These are phyloP conservation scores for Mesembrinibis cayennensis DNA, from an alignment of 2,113 vertebrate species.

Conservation along the genomic window DNA sequence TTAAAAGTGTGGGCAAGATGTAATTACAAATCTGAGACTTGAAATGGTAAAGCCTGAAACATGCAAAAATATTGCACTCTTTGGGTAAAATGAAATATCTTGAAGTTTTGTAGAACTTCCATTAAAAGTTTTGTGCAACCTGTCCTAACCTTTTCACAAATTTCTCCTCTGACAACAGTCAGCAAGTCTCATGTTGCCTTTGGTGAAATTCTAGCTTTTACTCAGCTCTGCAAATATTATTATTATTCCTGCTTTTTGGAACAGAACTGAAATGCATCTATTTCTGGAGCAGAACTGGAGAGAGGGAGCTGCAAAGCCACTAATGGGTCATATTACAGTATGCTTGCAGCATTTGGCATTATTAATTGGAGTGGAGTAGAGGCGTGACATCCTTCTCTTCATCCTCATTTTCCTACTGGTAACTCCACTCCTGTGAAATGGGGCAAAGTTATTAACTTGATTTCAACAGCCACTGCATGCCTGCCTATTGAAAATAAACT, in stretches of 20 bases:
- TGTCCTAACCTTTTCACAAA: neutral
- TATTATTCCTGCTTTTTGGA: neutral
- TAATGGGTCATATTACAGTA: slow-evolving; percentile 16
- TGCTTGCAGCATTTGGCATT: neutral
- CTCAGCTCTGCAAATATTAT: neutral
- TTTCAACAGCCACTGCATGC: neutral
- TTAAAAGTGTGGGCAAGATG: neutral
- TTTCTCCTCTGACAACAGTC: neutral
- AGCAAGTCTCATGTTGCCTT: neutral
- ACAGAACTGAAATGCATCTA: neutral
- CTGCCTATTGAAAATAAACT: neutral
- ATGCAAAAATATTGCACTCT: neutral
- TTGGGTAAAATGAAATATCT: neutral
- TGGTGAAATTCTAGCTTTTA: neutral
- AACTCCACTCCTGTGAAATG: neutral
- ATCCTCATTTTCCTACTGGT: neutral
- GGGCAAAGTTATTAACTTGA: neutral
- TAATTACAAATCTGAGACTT: neutral
- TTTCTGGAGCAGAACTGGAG: neutral
- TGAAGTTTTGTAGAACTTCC: neutral
- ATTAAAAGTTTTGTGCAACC: neutral
- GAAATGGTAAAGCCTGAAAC: neutral
- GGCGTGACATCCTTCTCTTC: slow-evolving; percentile 10
- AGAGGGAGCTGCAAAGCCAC: neutral
- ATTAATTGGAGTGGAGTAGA: neutral